Evolutionary conservation across 2,888 invertebrate genomes (phyloP), one percentile per base, ranked within the genome.

Genomic region (Drosophila trichaetosa): DNA sequence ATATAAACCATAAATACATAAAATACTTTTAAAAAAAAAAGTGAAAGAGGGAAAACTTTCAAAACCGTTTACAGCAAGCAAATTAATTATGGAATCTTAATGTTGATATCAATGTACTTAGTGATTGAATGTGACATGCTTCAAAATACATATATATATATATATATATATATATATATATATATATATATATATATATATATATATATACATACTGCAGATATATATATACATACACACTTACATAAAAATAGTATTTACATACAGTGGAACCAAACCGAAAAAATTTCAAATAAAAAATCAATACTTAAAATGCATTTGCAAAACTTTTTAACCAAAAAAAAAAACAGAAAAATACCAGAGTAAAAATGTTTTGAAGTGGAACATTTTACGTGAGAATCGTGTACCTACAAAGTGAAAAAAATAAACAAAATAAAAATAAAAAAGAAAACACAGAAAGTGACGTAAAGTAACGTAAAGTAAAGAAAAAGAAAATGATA

Each of bases 301-400:
- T 8, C 21, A 21, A 46, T 24, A 57, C 42, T 57, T 21, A 40
- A 42, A 46, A 52, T 60, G 56, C 60, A 61, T 70, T 67, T 67
- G 69, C 66, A 64, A 66, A 70, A 13, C n/a, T 65, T 69, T 82
- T 82, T 62, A 75, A 59, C 18, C 59, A 53, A 57, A 67, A 61
- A 61, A 63, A 52, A n/a, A 56, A 54, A 31, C 36, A 64, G 46
- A 38, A 51, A 18, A 60, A 63, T 52, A 29, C 48, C 52, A 61
- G 62, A 75, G 59, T 71, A 68, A 69, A 71, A 66, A 60, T 79
- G 71, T 77, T 87, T 66, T 54, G 65, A 68, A 49, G 73, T 61
- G 63, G 60, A 86, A 87, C 70, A 81, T 88, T 85, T 74, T 54
- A 74, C 90, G 86, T 87, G 87, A 88, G 90, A 87, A 90, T 88